A percentile compares a stretch with the other conserved stretches of the same genome.
Conservation (phyloP, 2,113 vertebrate species). For the Oceanites oceanicus region DNA sequence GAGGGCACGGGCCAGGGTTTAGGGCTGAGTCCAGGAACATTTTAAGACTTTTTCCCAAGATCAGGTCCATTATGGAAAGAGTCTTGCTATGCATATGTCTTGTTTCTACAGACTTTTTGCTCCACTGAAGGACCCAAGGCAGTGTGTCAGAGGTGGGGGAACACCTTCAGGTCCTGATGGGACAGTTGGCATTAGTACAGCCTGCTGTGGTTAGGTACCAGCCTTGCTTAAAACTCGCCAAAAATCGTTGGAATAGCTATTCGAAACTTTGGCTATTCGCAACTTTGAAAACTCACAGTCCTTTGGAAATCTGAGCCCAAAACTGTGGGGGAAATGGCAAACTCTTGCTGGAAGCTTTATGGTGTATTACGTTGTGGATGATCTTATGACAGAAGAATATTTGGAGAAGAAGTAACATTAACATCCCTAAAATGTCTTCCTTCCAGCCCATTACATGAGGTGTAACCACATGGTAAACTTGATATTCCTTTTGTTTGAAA, state of each 20-base stretch:
- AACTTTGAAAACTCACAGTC: not conserved
- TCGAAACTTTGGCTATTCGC: not conserved
- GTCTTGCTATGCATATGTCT: fast-evolving
- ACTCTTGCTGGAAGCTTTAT: not conserved
- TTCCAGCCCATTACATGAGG: not conserved
- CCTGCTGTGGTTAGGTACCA: not conserved
- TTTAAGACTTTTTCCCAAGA: not conserved
- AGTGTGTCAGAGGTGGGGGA: not conserved
- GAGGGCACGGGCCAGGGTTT: not conserved
- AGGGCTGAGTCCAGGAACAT: not conserved
- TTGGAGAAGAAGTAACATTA: not conserved
- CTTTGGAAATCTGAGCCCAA: not conserved
- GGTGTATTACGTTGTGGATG: not conserved
- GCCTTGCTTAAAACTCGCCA: not conserved
- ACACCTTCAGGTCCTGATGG: not conserved
- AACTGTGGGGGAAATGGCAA: not conserved
- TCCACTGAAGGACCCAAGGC: not conserved
- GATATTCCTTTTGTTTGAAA: not conserved
- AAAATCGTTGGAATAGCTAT: not conserved
- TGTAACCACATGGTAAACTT: not conserved
- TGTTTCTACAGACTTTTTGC: not conserved
- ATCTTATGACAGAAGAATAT: not conserved
- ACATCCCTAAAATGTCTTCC: not conserved
- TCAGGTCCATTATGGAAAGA: not conserved
- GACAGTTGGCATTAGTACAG: not conserved